Evolutionary conservation across 2,888 invertebrate genomes (phyloP), one percentile per base, ranked within the genome.

Genomic region (Caenorhabditis afra): DNA sequence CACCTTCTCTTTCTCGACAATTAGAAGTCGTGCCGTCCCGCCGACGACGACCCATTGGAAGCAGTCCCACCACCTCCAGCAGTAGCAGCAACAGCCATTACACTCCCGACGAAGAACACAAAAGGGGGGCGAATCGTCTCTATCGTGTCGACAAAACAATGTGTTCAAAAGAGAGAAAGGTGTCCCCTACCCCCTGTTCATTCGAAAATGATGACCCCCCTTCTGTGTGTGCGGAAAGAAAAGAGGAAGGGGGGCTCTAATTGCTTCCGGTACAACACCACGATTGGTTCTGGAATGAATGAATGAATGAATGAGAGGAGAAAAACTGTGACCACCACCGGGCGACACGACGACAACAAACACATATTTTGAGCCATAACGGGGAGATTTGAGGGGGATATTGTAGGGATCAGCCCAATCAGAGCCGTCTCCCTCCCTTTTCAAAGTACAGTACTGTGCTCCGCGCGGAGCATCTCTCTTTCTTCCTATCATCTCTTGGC

Each of bases 241-340:
- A 29, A 29, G 49, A 18, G n/a, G n/a, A n/a, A n/a, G 70, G 53
- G 11, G 11, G 44, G 71, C 71, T 71, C 71, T 71, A 71, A 71
- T 71, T 71, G 71, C 64, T 71, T 71, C 71, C 71, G 71, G 71
- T 23, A 55, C n/a, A n/a, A n/a, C n/a, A n/a, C n/a, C 47, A 47
- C 61, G 70, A 70, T 70, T 70, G 62, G 61, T 70, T 47, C 44
- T 39, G 16, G 53, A 45, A 55, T 14, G 49, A 22, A 23, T 8
- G 3, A n/a, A 14, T 29, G 29, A 18, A 59, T 57, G 58, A 58
- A 57, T 58, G n/a, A n/a, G n/a, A n/a, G n/a, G n/a, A n/a, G 37
- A 37, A 37, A 37, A 37, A 37, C 11, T 5, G 37, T 8, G 37
- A 37, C 37, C 11, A 37, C 41, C 29, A 29, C 29, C 29, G 29